Percentiles rank a stretch among this genome's conserved stretches.
These are phyloP conservation scores for Heteromurus nitidus DNA, from an alignment of 2,888 invertebrate species.

Conservation along the genomic window DNA sequence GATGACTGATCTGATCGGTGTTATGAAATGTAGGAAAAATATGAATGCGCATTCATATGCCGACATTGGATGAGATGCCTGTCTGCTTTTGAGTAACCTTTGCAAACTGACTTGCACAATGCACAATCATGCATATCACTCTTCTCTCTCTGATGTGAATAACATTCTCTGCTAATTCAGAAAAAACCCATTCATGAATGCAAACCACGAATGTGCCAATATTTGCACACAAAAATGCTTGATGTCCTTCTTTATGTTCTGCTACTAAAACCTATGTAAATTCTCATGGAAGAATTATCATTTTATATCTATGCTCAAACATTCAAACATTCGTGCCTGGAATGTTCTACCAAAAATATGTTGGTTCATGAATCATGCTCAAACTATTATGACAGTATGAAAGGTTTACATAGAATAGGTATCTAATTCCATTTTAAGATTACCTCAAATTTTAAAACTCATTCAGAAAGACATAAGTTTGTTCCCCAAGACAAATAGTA, in stretches of 20 bases:
- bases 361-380: too few species aligned
- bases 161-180: neutral
- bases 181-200: neutral
- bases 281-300: neutral
- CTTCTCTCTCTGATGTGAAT: neutral
- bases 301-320: neutral
- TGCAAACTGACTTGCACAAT: neutral
- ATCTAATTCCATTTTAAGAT: neutral
- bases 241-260: neutral
- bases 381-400: neutral
- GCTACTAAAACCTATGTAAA: neutral
- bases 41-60: neutral
- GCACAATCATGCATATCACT: neutral
- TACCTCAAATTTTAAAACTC: constrained; percentile 7
- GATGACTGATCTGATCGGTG: constrained; percentile 37
- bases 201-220: too few species aligned
- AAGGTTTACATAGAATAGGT: too few species aligned
- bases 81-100: neutral
- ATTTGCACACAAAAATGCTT: neutral
- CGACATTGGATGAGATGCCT: neutral
- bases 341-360: too few species aligned
- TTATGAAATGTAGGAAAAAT: neutral
- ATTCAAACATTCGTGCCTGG: too few species aligned
- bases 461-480: constrained; percentile 49
- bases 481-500: constrained; percentile 33